phyloP scores from a whole-genome alignment of 2,797 vertebrate genomes.

The Setipinna tenuifilis region DNA sequence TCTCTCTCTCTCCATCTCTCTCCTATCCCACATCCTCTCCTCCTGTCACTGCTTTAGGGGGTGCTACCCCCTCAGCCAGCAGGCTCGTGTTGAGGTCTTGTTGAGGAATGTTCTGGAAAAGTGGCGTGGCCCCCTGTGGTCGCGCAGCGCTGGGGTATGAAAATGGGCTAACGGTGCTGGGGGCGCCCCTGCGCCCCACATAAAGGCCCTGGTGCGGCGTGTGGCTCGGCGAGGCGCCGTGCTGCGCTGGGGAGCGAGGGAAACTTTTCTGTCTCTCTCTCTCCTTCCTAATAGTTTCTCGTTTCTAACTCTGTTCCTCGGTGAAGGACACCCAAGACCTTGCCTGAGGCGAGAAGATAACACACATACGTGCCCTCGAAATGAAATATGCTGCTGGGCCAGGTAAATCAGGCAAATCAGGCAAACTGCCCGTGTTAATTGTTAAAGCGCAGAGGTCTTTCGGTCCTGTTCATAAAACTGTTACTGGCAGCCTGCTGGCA shows the following conservation, averaged over 20 bases:
- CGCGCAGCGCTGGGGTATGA: conserved; percentile 24
- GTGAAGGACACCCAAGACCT: conserved; percentile 33
- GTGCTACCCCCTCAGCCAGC: conserved; percentile 28
- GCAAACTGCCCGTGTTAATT: conserved; percentile 1
- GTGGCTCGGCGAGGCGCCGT: background rate
- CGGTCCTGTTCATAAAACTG: background rate
- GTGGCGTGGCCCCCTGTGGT: background rate
- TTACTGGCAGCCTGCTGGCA: background rate
- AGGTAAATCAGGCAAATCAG: conserved; percentile 4
- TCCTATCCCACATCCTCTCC: background rate
- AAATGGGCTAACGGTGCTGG: conserved; percentile 48
- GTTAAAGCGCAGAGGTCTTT: background rate
- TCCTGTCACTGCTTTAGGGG: background rate
- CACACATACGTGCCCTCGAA: conserved; percentile 19
- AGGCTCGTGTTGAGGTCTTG: conserved; percentile 22
- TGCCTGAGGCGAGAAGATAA: conserved; percentile 23
- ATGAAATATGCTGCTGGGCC: background rate
- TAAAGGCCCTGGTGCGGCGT: conserved; percentile 29
- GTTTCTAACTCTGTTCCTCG: conserved; percentile 24
- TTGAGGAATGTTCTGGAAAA: conserved; percentile 15
- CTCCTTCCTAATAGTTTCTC: conserved; percentile 1
- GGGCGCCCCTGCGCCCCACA: conserved; percentile 46
- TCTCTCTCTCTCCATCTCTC: background rate
- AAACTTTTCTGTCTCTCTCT: background rate
- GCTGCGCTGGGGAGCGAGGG: background rate